Conservation (phyloP, 2,797 vertebrate genomes). For the Meda fulgida region DNA sequence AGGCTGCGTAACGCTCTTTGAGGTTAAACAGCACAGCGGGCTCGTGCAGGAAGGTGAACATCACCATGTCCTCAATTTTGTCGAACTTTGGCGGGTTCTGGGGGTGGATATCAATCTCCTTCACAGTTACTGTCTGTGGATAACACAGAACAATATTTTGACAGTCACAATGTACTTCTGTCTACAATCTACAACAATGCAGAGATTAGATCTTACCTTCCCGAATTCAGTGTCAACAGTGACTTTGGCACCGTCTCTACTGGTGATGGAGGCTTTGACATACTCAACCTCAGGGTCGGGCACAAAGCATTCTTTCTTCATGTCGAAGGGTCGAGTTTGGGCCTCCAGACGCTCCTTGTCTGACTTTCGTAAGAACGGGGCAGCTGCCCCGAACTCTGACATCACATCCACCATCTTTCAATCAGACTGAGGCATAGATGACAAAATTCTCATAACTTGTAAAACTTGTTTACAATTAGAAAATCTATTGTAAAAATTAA, state of each 20-base stretch:
- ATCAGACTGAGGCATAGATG: neutral
- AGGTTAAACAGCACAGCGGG: constrained; percentile 67
- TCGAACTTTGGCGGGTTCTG: neutral
- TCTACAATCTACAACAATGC: neutral
- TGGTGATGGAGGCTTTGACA: constrained; percentile 74
- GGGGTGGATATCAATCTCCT: constrained; percentile 2
- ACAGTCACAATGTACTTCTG: neutral
- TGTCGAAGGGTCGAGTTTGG: constrained; percentile 78
- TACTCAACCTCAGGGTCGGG: constrained; percentile 76
- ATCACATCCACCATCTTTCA: constrained; percentile 63
- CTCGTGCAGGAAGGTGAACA: constrained; percentile 74
- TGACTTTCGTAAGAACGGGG: constrained; percentile 73
- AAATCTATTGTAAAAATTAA: neutral
- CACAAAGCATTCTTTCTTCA: constrained; percentile 64
- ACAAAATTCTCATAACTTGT: neutral
- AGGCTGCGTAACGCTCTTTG: constrained; percentile 84
- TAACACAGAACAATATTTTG: neutral
- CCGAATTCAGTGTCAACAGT: constrained; percentile 77
- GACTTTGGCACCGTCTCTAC: constrained; percentile 79
- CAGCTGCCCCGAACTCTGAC: constrained; percentile 76
- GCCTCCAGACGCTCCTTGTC: constrained; percentile 69
- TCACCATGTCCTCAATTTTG: constrained; percentile 79
- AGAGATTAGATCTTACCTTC: constrained; percentile 69
- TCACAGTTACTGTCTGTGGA: constrained; percentile 48
- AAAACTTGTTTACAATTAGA: neutral